phyloP scores from a whole-genome alignment of 2,113 vertebrate species.

The Eretmochelys imbricata region DNA sequence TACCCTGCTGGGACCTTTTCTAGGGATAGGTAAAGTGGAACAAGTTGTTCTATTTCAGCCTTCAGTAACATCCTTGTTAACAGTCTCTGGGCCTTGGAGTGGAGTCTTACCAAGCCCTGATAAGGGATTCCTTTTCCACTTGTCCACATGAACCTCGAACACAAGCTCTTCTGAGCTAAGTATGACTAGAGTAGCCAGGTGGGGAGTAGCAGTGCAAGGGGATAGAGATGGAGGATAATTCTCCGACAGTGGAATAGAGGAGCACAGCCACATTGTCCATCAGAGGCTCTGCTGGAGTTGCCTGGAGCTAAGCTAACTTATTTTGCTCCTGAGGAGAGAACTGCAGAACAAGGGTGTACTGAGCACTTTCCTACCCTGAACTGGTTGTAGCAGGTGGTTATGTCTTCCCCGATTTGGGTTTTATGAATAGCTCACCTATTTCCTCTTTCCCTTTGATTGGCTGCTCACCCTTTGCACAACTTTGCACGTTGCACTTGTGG shows the following conservation, averaged over 20 bases:
- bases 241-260: neutral
- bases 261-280: neutral
- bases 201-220: neutral
- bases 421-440: neutral
- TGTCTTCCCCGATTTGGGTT: neutral
- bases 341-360: constrained; percentile 19
- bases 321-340: constrained; percentile 15
- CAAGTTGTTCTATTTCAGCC: neutral
- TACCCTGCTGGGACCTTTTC: neutral
- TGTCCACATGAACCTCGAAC: neutral
- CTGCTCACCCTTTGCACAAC: constrained; percentile 18
- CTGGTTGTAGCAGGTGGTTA: neutral
- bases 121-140: neutral
- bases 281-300: neutral
- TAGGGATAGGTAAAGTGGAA: neutral
- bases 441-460: neutral
- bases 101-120: neutral
- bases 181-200: neutral
- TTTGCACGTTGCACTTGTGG: constrained; percentile 13
- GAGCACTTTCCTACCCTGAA: neutral
- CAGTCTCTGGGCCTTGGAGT: constrained; percentile 15
- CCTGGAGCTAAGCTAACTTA: neutral
- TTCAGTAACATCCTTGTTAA: neutral
- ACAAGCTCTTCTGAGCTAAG: neutral
- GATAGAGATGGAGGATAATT: neutral